A percentile compares a stretch with the other conserved stretches of the same genome.
phyloP scores from a whole-genome alignment of 2,113 vertebrate species.

The Emydura subglobosa region DNA sequence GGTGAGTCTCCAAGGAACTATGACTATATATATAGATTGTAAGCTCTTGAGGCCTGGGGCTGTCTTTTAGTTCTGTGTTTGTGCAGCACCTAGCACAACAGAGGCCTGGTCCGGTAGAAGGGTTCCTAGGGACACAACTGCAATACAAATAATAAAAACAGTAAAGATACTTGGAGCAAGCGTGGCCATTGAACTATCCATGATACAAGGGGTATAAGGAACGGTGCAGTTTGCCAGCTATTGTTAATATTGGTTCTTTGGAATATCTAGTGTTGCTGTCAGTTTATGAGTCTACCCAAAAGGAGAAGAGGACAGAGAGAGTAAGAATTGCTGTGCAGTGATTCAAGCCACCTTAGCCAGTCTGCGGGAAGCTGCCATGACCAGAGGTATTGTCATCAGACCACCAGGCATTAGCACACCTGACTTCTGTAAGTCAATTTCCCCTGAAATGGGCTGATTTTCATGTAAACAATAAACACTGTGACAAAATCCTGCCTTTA shows the following conservation, averaged over 20 bases:
- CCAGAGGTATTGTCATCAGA: slow-evolving; percentile 8
- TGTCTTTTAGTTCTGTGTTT: too few relatives aligned
- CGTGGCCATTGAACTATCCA: accelerated
- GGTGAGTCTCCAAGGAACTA: neutral
- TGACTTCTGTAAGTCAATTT: slow-evolving; percentile 19
- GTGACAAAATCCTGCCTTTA: slow-evolving; percentile 22
- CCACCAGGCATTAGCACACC: neutral
- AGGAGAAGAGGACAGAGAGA: neutral
- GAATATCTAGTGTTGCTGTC: accelerated
- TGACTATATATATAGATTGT: too few relatives aligned
- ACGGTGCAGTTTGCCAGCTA: neutral
- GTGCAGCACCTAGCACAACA: neutral
- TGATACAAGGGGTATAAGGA: neutral
- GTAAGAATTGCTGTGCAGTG: neutral
- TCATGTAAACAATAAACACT: slow-evolving; percentile 18
- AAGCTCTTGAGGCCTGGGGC: too few relatives aligned
- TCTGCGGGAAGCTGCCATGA: neutral
- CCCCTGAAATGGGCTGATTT: slow-evolving; percentile 17
- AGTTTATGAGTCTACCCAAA: neutral
- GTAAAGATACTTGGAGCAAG: accelerated
- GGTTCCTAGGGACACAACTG: neutral
- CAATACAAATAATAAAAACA: accelerated
- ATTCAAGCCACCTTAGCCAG: neutral
- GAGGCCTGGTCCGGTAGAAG: neutral
- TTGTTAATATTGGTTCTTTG: neutral